Base-by-base conservation (phyloP, 2,888 invertebrate species). In the Perizoma flavofasciatum region DNA sequence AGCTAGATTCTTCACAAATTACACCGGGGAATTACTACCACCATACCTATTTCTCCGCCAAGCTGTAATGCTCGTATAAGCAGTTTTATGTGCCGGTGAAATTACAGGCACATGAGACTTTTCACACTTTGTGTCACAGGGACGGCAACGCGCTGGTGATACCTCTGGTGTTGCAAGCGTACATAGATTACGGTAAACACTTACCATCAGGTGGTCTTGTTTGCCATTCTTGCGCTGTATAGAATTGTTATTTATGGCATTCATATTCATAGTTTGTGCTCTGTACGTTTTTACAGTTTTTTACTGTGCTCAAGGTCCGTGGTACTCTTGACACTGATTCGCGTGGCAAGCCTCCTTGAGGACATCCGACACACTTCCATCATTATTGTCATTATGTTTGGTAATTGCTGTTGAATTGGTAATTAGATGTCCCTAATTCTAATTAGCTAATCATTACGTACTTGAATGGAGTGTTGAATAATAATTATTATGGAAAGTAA, bases 311-410 rank as follows among this genome's bases (percentile, higher is more conserved):
- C 80, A 81, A 82, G 81, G 82, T 74, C 70, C 60, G 62, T 65
- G 63, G 59, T 69, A 67, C 69, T 74, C 82, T 85, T 85, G 86
- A 86, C 86, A 82, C 85, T 84, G 83, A 86, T 86, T 67, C 78
- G 79, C 82, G 79, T 73, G 73, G 68, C 75, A 74, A 66, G 70
- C 69, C 70, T 73, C 81, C 84, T 86, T 86, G 85, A 83, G 81
- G 83, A 85, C 85, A 83, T 88, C 87, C 86, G 85, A 82, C 81
- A 78, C 73, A 76, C 76, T 77, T 78, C 71, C 69, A 68, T 63
- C 66, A 74, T 71, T 70, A 74, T 74, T 68, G 66, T 72, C 72
- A 73, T 75, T 68, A 59, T 71, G 67, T 75, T 63, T 22, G 52
- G 53, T 65, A 63, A 68, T 68, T 65, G 65, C 45, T 49, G 37